Base-by-base conservation (phyloP, 2,797 vertebrate genomes). In the Siniperca undulata region DNA sequence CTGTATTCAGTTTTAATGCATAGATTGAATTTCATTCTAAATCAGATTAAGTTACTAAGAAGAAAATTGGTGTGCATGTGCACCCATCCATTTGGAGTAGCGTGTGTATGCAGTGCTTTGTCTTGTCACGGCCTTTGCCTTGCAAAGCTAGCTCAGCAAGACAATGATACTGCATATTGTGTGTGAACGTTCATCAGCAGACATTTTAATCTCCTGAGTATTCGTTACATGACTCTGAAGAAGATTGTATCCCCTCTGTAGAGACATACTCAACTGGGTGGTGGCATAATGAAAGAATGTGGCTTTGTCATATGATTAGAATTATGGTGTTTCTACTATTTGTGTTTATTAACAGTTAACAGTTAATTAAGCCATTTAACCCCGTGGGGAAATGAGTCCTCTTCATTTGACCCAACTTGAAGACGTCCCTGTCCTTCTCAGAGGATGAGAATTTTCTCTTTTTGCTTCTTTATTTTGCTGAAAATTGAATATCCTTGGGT, bases 21-120 rank as follows among this genome's bases (percentile, higher is more conserved):
- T 2, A 16, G 46, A 72, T 73, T 59, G 22, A 71, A 53, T 90
- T 86, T 80, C 68, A 78, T 27, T 69, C 17, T 30, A 22, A 78
- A 80, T 85, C 67, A 52, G 60, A 76, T 76, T 27, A 61, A 46
- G 56, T 73, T 36, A 36, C 61, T 42, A 16, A 52, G 40, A 60
- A 59, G 24, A 65, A 38, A 60, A 56, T 66, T 11, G 38, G 20
- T 66, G 42, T 78, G 44, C 50, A 55, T 13, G 1, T 34, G 19
- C 5, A 6, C 34, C 4, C 59, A 19, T 60, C 36, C 30, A 16
- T 12, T 46, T 24, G 5, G 19, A 19, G 12, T 65, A 24, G 73
- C 5, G 14, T 64, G 46, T 13, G 60, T 8, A 5, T 42, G 42
- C 53, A 30, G 38, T 30, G n/a, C 22, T 53, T 4, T 3, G 50